Evolutionary conservation across 1,140 invertebrate genomes (phyloP).

Genomic region (Gonatopus flavifemur): DNA sequence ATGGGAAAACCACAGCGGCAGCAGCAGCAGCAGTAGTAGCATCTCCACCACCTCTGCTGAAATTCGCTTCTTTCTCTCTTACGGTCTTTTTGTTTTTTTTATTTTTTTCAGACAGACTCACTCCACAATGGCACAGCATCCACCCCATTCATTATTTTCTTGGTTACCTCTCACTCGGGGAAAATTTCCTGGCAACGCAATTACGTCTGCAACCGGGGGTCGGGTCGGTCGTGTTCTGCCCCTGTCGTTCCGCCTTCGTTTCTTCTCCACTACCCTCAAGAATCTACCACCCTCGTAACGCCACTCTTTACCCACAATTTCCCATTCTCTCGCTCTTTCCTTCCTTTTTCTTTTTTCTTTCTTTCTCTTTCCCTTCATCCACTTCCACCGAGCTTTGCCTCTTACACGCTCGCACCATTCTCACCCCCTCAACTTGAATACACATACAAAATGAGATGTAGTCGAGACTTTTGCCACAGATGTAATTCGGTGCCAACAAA

Average conservation of each 20-base stretch:
- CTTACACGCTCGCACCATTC: conserved; percentile 1
- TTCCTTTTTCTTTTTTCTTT: conserved; percentile 24
- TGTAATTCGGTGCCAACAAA: too few species aligned
- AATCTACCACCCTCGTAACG: background rate
- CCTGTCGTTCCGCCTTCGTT: conserved; percentile 10
- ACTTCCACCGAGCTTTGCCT: background rate
- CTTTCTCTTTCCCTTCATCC: conserved; percentile 1
- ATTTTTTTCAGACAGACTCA: conserved; percentile 14
- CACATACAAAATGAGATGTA: too few species aligned
- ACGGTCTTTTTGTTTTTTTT: conserved; percentile 11
- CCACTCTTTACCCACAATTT: conserved; percentile 18
- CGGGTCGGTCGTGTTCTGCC: too few species aligned
- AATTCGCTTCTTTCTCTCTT: conserved; percentile 10
- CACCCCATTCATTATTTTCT: conserved; percentile 55
- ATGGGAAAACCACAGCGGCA: conserved; percentile 19
- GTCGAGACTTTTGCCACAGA: too few species aligned
- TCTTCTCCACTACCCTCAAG: too few species aligned
- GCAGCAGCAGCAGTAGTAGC: conserved; percentile 19
- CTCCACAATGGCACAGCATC: conserved; percentile 27
- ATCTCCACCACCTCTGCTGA: conserved; percentile 16
- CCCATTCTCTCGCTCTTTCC: conserved; percentile 21
- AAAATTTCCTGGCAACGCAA: conserved; percentile 59
- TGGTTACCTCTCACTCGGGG: conserved; percentile 54
- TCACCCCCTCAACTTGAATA: too few species aligned
- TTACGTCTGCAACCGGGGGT: conserved; percentile 43